A percentile compares a stretch with the other conserved stretches of the same genome.
These are phyloP conservation scores for Solea solea DNA, from an alignment of 2,113 vertebrate species.

Conservation along the genomic window DNA sequence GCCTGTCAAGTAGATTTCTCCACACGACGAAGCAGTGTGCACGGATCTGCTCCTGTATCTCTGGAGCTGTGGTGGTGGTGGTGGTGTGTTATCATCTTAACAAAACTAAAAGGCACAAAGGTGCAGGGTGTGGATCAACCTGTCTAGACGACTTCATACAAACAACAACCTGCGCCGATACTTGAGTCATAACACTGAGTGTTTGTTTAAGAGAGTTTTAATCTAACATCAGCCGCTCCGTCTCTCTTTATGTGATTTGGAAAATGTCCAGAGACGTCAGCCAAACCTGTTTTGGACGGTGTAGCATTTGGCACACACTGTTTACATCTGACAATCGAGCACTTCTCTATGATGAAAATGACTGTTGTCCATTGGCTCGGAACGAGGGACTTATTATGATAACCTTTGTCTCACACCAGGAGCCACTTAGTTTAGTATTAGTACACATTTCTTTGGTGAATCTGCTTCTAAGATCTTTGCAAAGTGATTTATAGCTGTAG, in stretches of 20 bases:
- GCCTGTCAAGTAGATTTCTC: background rate
- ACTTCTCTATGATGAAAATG: background rate
- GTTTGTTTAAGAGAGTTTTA: background rate
- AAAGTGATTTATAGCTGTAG: too few species aligned
- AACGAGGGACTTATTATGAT: background rate
- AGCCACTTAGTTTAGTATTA: background rate
- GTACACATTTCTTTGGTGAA: too few species aligned
- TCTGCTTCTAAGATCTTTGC: too few species aligned
- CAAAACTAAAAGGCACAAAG: background rate
- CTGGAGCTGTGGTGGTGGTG: background rate
- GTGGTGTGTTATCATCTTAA: background rate
- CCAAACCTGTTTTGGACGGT: background rate
- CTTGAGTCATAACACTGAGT: background rate
- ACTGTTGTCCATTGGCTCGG: background rate
- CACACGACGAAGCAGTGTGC: constrained; percentile 10
- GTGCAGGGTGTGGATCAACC: background rate
- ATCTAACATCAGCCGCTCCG: background rate
- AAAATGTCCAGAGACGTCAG: background rate
- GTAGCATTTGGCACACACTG: background rate
- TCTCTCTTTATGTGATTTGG: background rate
- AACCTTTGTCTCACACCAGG: background rate
- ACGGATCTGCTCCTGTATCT: background rate
- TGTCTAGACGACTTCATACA: background rate
- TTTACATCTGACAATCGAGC: background rate
- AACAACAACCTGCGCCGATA: background rate